Base-by-base conservation (phyloP, 2,113 vertebrate genomes). In the Neotoma lepida region DNA sequence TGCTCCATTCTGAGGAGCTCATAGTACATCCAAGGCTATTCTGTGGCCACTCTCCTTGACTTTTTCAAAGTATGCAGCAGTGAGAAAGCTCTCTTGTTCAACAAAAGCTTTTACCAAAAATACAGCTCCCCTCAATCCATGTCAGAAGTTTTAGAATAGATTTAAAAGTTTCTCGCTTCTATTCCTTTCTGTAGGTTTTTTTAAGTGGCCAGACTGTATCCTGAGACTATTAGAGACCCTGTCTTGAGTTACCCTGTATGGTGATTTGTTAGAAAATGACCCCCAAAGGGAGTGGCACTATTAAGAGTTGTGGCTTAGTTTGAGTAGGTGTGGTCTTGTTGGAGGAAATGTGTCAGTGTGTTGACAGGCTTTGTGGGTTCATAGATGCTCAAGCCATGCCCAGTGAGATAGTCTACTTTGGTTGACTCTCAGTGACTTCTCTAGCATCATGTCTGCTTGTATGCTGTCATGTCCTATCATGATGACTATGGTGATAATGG, bases 31-130 rank as follows among this genome's bases (percentile, higher is more conserved):
- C 1, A 0, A 24, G 58, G 9, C 13, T 28, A 41, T 35, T 58
- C n/a, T 66, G 5, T 46, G 0, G n/a, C 22, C 9, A 10, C 6
- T 13, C 3, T 5, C 46, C 41, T 84, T 12, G 24, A 61, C 24
- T 18, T 54, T 44, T 41, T 63, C 22, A 30, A 1, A 26, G 9
- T 35, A 14, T 56, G 66, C 5, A 22, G 64, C 39, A 35, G 44
- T 66, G 26, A 6, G 28, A 13, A 64, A 77, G 6, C 46, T 88
- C 78, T 87, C n/a, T 28, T 7, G n/a, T 20, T 82, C n/a, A 44
- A 68, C 51, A 78, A 17, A 87, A 22, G 64, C 41, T 49, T 44
- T 85, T 41, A n/a, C 46, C 30, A 17, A 61, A 24, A 46, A 46
- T 56, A 18, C 9, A 82, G 18, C 9, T 15, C 13, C 2, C 15